phyloP scores from a whole-genome alignment of 2,113 vertebrate species.

The Ophthalmolycus amberensis region DNA sequence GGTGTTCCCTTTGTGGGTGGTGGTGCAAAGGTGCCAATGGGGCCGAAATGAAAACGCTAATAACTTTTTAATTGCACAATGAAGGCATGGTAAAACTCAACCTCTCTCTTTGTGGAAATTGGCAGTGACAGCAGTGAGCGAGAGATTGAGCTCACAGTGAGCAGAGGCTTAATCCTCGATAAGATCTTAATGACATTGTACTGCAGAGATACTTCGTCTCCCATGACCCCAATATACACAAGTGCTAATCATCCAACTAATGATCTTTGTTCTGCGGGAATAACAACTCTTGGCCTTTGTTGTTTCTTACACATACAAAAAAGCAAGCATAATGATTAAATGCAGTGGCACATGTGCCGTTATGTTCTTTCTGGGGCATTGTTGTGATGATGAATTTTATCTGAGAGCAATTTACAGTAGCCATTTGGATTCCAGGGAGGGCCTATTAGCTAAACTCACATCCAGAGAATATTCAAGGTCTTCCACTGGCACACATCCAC shows the following conservation, averaged over 20 bases:
- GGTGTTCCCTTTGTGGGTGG: background rate
- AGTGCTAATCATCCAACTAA: slow-evolving; percentile 74
- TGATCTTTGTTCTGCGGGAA: slow-evolving; percentile 70
- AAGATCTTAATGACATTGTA: slow-evolving; percentile 80
- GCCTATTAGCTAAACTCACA: slow-evolving; percentile 41
- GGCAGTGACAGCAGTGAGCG: slow-evolving; percentile 40
- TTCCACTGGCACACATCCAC: slow-evolving; percentile 11
- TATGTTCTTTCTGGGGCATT: slow-evolving; percentile 27
- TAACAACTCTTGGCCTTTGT: slow-evolving; percentile 54
- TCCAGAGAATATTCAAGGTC: slow-evolving; percentile 28
- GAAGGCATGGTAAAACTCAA: slow-evolving; percentile 11
- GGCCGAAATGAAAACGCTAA: slow-evolving; percentile 29
- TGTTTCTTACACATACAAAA: slow-evolving; percentile 44
- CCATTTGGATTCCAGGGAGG: slow-evolving; percentile 36
- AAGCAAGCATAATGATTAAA: slow-evolving; percentile 29
- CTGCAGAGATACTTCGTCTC: slow-evolving; percentile 69
- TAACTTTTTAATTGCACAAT: slow-evolving; percentile 32
- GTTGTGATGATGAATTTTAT: slow-evolving; percentile 55
- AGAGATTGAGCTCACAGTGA: slow-evolving; percentile 51
- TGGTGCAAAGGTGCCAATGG: slow-evolving; percentile 16
- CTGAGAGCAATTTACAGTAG: slow-evolving; percentile 43
- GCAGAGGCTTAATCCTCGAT: slow-evolving; percentile 71
- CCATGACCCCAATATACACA: slow-evolving; percentile 69
- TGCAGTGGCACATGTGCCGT: slow-evolving; percentile 4
- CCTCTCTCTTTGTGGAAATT: slow-evolving; percentile 30